Evolutionary conservation across 2,113 vertebrate genomes (phyloP).

Genomic region (Saguinus midas): DNA sequence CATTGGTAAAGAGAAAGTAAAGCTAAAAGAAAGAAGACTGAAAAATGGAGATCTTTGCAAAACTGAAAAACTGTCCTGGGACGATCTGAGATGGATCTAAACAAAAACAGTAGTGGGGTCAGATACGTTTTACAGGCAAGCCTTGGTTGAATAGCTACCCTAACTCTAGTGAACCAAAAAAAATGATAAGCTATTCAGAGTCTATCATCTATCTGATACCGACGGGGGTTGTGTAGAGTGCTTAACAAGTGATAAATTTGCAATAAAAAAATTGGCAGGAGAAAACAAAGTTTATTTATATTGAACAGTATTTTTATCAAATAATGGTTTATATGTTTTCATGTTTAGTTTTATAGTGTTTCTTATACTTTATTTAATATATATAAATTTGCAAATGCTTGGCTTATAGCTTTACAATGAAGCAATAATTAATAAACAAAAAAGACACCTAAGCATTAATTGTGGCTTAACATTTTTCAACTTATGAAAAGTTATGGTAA

Average conservation of each 20-base stretch:
- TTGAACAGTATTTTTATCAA: not conserved
- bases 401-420: not conserved
- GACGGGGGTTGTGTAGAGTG: rapidly evolving
- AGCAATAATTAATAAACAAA: not conserved
- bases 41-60: not conserved
- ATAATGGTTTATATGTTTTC: not conserved
- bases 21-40: not conserved
- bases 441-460: not conserved
- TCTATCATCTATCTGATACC: not conserved
- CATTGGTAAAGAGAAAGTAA: not conserved
- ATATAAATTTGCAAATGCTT: not conserved
- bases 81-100: not conserved
- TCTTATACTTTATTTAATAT: not conserved
- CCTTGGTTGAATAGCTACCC: not conserved
- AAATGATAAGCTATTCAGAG: not conserved
- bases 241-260: not conserved
- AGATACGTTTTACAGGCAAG: not conserved
- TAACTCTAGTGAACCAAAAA: not conserved
- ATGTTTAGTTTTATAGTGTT: not conserved
- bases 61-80: not conserved
- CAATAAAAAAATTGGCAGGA: not conserved
- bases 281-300: not conserved
- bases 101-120: not conserved
- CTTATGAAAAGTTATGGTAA: not conserved
- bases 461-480: not conserved